phyloP scores from a whole-genome alignment of 2,888 invertebrate species.

The Hypomecis punctinalis region DNA sequence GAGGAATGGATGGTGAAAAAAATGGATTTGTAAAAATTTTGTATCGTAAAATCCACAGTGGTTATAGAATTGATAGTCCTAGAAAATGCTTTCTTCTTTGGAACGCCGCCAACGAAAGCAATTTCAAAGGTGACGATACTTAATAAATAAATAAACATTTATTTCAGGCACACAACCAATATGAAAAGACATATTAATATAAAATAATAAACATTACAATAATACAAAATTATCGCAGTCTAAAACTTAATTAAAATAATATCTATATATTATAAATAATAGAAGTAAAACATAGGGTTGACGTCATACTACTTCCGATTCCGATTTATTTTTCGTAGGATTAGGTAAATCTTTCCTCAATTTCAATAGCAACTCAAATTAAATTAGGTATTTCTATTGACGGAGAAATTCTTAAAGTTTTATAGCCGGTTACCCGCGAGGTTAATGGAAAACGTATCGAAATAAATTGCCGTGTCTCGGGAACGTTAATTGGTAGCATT shows the following conservation, averaged over 20 bases:
- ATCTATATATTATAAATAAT: too few species aligned
- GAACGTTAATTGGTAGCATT: conserved; percentile 27
- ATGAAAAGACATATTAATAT: too few species aligned
- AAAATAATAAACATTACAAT: too few species aligned
- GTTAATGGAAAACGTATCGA: conserved; percentile 19
- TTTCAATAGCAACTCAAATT: conserved; percentile 20
- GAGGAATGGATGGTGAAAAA: conserved; percentile 28
- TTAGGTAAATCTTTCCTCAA: conserved; percentile 19
- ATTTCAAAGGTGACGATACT: conserved; percentile 23
- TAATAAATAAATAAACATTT: too few species aligned
- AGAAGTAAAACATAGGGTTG: too few species aligned
- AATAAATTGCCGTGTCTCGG: conserved; percentile 22
- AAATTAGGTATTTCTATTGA: conserved; percentile 22
- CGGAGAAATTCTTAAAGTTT: conserved; percentile 16
- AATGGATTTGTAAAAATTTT: conserved; percentile 28
- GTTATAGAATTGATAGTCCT: conserved; percentile 28
- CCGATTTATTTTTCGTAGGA: too few species aligned
- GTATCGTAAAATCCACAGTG: conserved; percentile 32
- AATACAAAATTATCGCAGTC: too few species aligned
- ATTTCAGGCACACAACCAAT: too few species aligned
- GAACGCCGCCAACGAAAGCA: conserved; percentile 21
- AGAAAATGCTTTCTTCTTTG: conserved; percentile 20
- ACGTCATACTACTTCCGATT: too few species aligned
- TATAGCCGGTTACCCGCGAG: conserved; percentile 13
- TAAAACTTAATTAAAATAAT: too few species aligned